Percentiles rank a stretch among this genome's conserved stretches.
Conservation (phyloP, 2,113 vertebrate genomes). For the Rhinolophus ferrumequinum region DNA sequence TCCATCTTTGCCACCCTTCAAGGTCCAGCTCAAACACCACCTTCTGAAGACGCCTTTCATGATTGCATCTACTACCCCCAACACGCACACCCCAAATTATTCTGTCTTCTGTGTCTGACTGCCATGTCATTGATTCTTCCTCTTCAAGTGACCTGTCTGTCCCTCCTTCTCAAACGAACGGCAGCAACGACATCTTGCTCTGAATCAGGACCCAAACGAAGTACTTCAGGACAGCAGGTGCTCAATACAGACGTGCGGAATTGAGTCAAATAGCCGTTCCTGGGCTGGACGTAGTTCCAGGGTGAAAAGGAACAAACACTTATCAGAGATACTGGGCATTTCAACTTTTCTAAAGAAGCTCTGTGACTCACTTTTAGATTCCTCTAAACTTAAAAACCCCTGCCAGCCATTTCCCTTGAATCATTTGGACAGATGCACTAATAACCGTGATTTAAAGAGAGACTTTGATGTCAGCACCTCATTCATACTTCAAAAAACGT, state of each 20-base stretch:
- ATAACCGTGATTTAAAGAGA: constrained; percentile 58
- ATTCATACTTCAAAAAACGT: constrained; percentile 71
- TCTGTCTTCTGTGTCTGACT: neutral
- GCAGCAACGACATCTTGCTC: neutral
- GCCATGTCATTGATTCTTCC: neutral
- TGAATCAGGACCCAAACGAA: neutral
- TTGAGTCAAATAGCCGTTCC: neutral
- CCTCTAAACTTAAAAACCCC: constrained; percentile 45
- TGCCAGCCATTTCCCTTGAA: constrained; percentile 9
- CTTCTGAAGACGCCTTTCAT: neutral
- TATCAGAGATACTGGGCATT: neutral
- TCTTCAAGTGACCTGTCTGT: neutral
- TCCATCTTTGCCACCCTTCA: neutral
- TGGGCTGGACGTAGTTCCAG: neutral
- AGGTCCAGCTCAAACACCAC: neutral
- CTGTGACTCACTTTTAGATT: constrained; percentile 41
- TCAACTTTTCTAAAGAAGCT: constrained; percentile 46
- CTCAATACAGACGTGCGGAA: neutral
- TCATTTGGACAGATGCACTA: constrained; percentile 59
- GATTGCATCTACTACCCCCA: neutral
- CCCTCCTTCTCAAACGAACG: neutral
- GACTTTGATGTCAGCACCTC: constrained; percentile 64
- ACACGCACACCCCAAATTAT: neutral
- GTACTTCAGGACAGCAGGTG: neutral
- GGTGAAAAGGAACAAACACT: neutral